Conservation (phyloP, 92 coral and sea anemone species). For the Zoanthus sansibaricus region DNA sequence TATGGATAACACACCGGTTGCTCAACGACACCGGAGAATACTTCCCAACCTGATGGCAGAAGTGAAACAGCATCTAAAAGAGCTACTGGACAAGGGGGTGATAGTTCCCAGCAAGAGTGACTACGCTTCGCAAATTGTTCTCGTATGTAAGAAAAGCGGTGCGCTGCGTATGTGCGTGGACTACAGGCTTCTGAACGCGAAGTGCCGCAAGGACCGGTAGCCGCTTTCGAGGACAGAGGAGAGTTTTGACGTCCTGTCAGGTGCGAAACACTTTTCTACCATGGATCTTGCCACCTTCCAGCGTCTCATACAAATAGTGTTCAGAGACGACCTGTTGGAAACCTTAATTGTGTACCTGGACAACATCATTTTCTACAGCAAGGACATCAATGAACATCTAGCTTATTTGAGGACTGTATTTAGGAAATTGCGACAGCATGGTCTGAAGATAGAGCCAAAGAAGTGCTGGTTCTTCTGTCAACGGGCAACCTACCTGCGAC, state of each 20-base stretch:
- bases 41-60: constrained; percentile 52
- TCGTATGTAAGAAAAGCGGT: constrained; percentile 22
- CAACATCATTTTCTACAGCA: constrained; percentile 48
- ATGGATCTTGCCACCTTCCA: constrained; percentile 59
- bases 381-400: constrained; percentile 30
- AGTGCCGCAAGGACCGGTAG: constrained; percentile 44
- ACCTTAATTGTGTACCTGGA: constrained; percentile 64
- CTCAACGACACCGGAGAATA: too few relatives aligned
- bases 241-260: too few relatives aligned
- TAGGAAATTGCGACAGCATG: constrained; percentile 32
- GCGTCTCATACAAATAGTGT: constrained; percentile 51
- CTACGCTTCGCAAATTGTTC: constrained; percentile 46
- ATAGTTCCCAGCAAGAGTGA: constrained; percentile 50
- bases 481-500: not conserved
- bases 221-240: too few relatives aligned
- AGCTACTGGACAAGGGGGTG: constrained; percentile 46
- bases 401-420: constrained; percentile 41
- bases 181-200: constrained; percentile 58
- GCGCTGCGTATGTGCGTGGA: constrained; percentile 69
- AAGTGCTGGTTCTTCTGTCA: too few relatives aligned
- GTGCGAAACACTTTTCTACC: too few relatives aligned
- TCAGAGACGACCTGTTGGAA: constrained; percentile 48
- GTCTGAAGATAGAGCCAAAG: too few relatives aligned
- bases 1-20: constrained; percentile 47
- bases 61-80: constrained; percentile 63